phyloP scores from a whole-genome alignment of 1,140 invertebrate genomes.

The Neodiprion lecontei region DNA sequence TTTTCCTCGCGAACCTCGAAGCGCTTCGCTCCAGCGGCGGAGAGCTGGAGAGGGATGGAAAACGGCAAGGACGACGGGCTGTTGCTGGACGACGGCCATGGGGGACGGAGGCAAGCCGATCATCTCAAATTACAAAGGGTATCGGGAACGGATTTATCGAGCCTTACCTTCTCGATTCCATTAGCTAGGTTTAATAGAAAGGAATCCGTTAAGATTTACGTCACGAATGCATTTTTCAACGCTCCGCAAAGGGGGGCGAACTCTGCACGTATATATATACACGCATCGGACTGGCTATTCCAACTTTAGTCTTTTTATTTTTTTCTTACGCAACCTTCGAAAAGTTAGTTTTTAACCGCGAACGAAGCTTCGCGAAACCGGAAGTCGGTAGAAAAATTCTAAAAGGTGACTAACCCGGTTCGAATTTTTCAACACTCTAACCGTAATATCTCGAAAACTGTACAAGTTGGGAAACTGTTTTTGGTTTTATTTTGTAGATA shows the following conservation, averaged over 20 bases:
- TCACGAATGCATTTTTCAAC: background rate
- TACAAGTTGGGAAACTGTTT: no score
- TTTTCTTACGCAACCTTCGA: no score
- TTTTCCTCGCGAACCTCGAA: constrained; percentile 17
- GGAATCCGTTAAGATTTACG: background rate
- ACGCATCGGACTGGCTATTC: no score
- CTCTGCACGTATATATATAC: background rate
- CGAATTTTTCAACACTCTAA: no score
- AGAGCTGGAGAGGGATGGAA: constrained; percentile 23
- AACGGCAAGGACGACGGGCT: background rate
- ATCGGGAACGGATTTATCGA: constrained; percentile 56
- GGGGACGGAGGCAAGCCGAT: constrained; percentile 42
- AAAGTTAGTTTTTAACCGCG: no score
- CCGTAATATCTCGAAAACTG: no score
- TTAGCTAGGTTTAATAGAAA: background rate
- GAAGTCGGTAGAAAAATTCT: no score
- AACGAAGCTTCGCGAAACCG: no score
- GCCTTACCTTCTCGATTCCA: constrained; percentile 27
- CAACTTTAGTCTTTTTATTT: no score
- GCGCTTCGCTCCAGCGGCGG: background rate
- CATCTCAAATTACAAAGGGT: constrained; percentile 58
- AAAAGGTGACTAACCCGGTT: no score
- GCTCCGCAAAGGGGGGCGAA: background rate
- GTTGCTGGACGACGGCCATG: no score
- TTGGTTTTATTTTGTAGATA: no score